Conservation (phyloP, 1,140 invertebrate species). For the Drosophila nikananu region DNA sequence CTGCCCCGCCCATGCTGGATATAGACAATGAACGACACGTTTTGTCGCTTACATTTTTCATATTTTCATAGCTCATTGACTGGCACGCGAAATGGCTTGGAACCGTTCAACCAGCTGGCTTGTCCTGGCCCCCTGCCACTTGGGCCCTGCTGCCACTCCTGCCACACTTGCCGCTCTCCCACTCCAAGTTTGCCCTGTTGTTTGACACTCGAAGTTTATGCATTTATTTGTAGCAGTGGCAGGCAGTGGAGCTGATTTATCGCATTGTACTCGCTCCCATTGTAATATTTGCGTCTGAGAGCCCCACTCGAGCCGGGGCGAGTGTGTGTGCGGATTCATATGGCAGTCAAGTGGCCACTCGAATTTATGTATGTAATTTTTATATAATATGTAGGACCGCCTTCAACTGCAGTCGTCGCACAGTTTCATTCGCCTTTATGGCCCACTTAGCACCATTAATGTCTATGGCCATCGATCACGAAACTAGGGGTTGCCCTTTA, state of each 20-base stretch:
- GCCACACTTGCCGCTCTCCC: conserved; percentile 3
- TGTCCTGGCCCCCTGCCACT: not conserved
- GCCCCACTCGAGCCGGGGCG: conserved; percentile 40
- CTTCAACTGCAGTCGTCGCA: conserved; percentile 25
- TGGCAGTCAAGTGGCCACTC: conserved; percentile 64
- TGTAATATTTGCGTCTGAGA: conserved; percentile 67
- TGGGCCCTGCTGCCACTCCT: not conserved
- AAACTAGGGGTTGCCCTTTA: conserved; percentile 12
- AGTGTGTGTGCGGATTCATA: conserved; percentile 53
- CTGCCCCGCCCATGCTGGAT: not conserved
- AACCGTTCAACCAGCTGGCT: conserved; percentile 55
- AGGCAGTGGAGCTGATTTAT: conserved; percentile 69
- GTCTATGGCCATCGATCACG: conserved; percentile 49
- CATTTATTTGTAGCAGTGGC: conserved; percentile 74
- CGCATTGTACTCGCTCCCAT: conserved; percentile 65
- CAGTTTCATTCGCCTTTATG: conserved; percentile 47
- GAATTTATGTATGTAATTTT: conserved; percentile 65
- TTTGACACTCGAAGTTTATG: conserved; percentile 73
- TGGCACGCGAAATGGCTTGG: conserved; percentile 63
- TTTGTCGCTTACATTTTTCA: conserved; percentile 58
- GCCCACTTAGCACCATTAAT: conserved; percentile 47
- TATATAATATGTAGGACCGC: conserved; percentile 47
- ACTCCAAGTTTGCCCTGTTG: conserved; percentile 38
- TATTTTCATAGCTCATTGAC: conserved; percentile 80
- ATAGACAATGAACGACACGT: conserved; percentile 44